Base-by-base conservation (phyloP, 92 coral and sea anemone species). In the Zoanthus gigantus region DNA sequence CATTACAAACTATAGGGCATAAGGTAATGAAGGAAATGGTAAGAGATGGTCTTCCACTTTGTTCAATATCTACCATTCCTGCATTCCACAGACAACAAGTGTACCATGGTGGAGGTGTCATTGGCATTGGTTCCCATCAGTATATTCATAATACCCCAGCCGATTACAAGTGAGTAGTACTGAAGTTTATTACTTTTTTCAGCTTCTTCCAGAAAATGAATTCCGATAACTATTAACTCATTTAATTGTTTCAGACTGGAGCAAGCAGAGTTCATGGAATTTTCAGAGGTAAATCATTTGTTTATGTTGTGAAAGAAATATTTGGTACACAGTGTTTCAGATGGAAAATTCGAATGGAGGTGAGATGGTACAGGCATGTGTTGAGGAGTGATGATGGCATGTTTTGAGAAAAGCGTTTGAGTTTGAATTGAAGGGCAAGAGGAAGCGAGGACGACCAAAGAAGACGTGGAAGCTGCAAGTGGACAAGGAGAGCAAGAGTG, bases 121-220 rank as follows among this genome's bases (percentile, higher is more conserved):
- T 92, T 37, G 99, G 99, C 4, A 88, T 97, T 29, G 99, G 99
- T 71, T 93, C 95, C 18, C 99, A 97, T 76, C 95, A 97, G 86
- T 97, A 97, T 76, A 83, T 94, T 57, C 99, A 97, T 83, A 97
- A 97, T 88, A 97, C 99, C 4, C 99, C 99, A 6, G 97, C 99
- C 44, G 99, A 95, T 60, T 97, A 95, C 93, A 92, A 94, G 99
- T 93, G 74, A 13, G 71, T 50, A 46, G 9, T 45, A 10, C 46
- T 6, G 7, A 75, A 28, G 56, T 50, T 50, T 37, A 37, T 50
- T 0, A 50, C 56, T 50, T 50, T 50, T 7, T n/a, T 16, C 34
- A 29, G 53, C 30, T 17, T 17, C 16, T 0, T 54, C 13, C 58
- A n/a, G 13, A 16, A 14, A 53, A 9, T 44, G 61, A 10, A 23